Base-by-base conservation (phyloP, 2,113 vertebrate genomes). In the Chauna torquata region DNA sequence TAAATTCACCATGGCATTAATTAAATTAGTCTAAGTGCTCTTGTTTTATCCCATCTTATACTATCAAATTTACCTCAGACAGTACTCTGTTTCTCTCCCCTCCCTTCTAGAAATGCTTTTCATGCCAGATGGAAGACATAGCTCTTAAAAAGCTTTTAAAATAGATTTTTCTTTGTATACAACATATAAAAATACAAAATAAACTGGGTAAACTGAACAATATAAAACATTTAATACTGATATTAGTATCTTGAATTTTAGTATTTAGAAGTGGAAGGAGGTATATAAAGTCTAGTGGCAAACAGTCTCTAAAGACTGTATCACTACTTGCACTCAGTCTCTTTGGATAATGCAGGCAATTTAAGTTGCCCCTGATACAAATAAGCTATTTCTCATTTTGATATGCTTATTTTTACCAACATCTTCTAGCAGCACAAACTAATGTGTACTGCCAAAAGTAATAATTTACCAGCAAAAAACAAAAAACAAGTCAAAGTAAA, bases 21-120 rank as follows among this genome's bases (percentile, higher is more conserved):
- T 97, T 97, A 96, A 97, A 95, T 97, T 96, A 94, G 97, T 93
- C 94, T 96, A 95, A 95, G 96, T 94, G 83, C 92, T 95, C 94
- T 96, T 96, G 90, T 95, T 97, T 97, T 94, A 82, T 94, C 75
- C 95, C 62, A 76, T 97, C 93, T 95, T 93, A 86, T 59, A 55
- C 95, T 96, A 95, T 95, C 95, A 84, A 94, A 94, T 95, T 97
- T 94, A 94, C 93, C 81, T 96, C 95, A 97, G 90, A 96, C 80
- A 64, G 81, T 92, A 25, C 80, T 94, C 65, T 83, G 28, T 81
- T 95, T 93, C 76, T 72, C 68, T 76, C 61, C 70, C 89, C 84
- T 80, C 87, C 84, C 75, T 54, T 92, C 84, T 58, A 89, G 78
- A 96, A 96, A 97, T 94, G 84, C 25, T 83, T 59, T 30, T 92